Percentiles rank a stretch among this genome's conserved stretches.
Evolutionary conservation across 2,113 vertebrate genomes (phyloP).

Genomic region (Sinocyclocheilus anophthalmus): DNA sequence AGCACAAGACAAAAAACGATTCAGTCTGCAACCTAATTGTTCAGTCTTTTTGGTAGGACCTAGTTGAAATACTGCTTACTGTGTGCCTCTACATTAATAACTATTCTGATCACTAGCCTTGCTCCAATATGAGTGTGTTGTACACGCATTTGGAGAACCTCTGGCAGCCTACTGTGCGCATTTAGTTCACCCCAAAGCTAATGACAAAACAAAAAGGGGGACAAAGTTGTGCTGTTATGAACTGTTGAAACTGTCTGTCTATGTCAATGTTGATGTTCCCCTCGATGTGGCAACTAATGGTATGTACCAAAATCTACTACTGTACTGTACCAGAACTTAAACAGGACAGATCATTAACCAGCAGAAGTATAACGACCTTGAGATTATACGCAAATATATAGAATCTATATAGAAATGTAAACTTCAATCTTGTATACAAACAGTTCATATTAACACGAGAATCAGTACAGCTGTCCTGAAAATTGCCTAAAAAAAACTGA

Average conservation of each 20-base stretch:
- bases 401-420: constrained; percentile 61
- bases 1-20: neutral
- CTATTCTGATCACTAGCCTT: constrained; percentile 10
- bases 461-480: constrained; percentile 57
- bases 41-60: neutral
- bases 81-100: neutral
- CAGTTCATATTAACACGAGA: constrained; percentile 57
- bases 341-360: constrained; percentile 54
- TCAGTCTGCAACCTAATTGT: constrained; percentile 18
- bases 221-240: constrained; percentile 46
- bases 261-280: constrained; percentile 41
- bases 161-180: constrained; percentile 9
- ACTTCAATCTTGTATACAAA: constrained; percentile 59
- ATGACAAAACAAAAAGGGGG: constrained; percentile 11
- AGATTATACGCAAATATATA: constrained; percentile 55
- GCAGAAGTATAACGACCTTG: constrained; percentile 39
- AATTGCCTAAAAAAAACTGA: constrained; percentile 49
- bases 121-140: constrained; percentile 28
- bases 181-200: constrained; percentile 33
- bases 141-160: neutral
- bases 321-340: constrained; percentile 49
- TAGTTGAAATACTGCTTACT: constrained; percentile 23
- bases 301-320: constrained; percentile 60
- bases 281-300: constrained; percentile 22
- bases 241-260: constrained; percentile 39